phyloP scores from a whole-genome alignment of 2,888 invertebrate genomes.

The Salticus scenicus region DNA sequence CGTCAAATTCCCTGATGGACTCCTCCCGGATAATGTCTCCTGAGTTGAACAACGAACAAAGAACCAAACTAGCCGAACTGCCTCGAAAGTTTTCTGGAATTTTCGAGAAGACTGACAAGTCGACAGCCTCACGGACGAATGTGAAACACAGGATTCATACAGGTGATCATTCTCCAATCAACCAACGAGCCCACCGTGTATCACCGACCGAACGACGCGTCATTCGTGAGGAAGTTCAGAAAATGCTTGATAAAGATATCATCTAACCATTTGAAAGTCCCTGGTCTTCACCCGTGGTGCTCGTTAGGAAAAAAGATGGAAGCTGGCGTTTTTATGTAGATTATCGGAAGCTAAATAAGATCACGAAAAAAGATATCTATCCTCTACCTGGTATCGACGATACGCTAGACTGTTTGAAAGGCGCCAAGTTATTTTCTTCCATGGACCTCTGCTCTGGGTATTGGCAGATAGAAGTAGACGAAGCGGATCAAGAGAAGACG shows the following conservation, averaged over 20 bases:
- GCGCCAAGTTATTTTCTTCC: not conserved
- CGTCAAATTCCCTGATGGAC: not conserved
- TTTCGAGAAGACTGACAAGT: not conserved
- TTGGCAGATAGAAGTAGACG: conserved; percentile 25
- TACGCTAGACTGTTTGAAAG: not conserved
- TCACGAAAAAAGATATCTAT: conserved; percentile 27
- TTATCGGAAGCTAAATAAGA: not conserved
- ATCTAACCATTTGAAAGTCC: not conserved
- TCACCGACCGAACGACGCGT: not conserved
- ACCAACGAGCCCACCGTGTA: not conserved
- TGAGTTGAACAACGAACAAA: not conserved
- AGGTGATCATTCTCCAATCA: not conserved
- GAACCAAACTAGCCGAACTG: not conserved
- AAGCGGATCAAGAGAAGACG: conserved; percentile 67
- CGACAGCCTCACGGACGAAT: not conserved
- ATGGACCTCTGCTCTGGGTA: conserved; percentile 22
- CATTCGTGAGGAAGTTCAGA: not conserved
- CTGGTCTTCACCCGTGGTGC: not conserved
- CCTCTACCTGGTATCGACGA: conserved; percentile 6
- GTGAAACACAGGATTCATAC: conserved; percentile 21
- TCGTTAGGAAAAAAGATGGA: not conserved
- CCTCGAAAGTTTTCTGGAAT: not conserved
- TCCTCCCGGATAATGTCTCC: not conserved
- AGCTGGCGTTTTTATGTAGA: conserved; percentile 7
- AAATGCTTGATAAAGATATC: conserved; percentile 9